Conservation (phyloP, 1,140 invertebrate species). For the Aradophagus sp. region DNA sequence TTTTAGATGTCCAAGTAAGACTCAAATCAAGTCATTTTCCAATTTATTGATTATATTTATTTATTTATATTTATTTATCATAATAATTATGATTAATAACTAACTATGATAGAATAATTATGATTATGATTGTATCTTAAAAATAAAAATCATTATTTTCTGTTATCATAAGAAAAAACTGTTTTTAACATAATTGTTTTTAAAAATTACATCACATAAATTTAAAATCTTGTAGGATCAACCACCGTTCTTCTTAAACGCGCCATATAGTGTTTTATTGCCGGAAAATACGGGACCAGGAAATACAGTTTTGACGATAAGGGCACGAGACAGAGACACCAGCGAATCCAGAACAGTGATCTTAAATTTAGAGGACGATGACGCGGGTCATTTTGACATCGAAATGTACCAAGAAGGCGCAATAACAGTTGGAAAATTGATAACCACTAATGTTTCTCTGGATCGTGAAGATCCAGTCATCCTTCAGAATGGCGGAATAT, state of each 20-base stretch:
- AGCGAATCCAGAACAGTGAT: constrained; percentile 81
- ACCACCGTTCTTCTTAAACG: constrained; percentile 85
- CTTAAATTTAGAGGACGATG: constrained; percentile 81
- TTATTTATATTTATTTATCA: neutral
- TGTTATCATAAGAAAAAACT: too few relatives aligned
- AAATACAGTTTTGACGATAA: constrained; percentile 79
- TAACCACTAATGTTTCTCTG: constrained; percentile 80
- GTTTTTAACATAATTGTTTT: too few relatives aligned
- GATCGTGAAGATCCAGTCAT: constrained; percentile 84
- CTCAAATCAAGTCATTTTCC: too few relatives aligned
- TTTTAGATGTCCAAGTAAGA: constrained; percentile 83
- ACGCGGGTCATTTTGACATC: constrained; percentile 81
- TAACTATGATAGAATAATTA: too few relatives aligned
- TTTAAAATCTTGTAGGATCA: constrained; percentile 84
- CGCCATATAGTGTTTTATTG: constrained; percentile 84
- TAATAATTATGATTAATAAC: too few relatives aligned
- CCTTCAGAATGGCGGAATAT: constrained; percentile 85
- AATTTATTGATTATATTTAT: constrained; percentile 1
- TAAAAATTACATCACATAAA: too few relatives aligned
- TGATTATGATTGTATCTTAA: too few relatives aligned
- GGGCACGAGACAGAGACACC: constrained; percentile 85
- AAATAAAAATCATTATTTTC: too few relatives aligned
- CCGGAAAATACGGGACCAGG: constrained; percentile 81
- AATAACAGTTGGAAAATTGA: constrained; percentile 74
- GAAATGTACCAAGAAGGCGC: constrained; percentile 74